These are phyloP conservation scores for Chamaea fasciata DNA, from an alignment of 2,113 vertebrate species.

Conservation along the genomic window DNA sequence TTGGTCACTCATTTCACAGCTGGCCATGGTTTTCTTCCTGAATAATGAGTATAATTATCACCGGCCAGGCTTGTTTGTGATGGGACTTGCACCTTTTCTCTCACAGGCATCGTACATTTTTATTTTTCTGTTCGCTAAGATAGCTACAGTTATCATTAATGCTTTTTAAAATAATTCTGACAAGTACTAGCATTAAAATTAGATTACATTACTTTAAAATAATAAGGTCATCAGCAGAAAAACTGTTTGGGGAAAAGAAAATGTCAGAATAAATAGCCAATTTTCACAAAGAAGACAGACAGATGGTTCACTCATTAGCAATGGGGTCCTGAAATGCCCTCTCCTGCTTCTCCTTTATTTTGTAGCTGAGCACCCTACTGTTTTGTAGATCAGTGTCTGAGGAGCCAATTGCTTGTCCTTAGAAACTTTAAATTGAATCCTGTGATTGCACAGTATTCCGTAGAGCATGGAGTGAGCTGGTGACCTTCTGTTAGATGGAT, in stretches of 20 bases:
- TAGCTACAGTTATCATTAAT: neutral
- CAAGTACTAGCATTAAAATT: neutral
- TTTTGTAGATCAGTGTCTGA: neutral
- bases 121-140: neutral
- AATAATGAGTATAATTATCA: constrained; percentile 37
- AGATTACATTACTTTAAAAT: constrained; percentile 9
- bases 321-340: neutral
- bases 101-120: neutral
- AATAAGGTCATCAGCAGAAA: neutral
- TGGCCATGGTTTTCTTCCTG: neutral
- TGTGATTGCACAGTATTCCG: neutral
- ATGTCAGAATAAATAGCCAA: neutral
- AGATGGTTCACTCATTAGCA: constrained; percentile 49
- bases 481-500: neutral
- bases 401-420: neutral
- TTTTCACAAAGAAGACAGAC: constrained; percentile 25
- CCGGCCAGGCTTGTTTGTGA: neutral
- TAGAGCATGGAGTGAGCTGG: neutral
- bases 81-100: neutral
- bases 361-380: constrained; percentile 8
- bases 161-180: neutral
- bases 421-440: neutral
- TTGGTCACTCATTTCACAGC: constrained; percentile 13
- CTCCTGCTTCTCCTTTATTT: neutral
- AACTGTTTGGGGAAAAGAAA: neutral